phyloP scores from a whole-genome alignment of 2,888 invertebrate genomes.

The Omphaloscelis lunosa region DNA sequence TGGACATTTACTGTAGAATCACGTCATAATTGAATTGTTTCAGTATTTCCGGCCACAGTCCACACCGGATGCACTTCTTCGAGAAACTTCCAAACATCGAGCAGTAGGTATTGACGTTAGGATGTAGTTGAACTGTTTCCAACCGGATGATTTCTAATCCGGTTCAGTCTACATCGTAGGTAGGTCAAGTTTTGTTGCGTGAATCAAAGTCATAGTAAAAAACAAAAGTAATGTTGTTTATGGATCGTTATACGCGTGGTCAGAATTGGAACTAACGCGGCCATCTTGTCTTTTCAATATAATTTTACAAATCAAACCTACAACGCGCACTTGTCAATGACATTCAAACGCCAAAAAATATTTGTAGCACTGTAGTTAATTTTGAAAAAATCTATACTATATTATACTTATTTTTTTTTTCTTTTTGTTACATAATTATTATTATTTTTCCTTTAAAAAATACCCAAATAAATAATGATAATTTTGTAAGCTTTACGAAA shows the following conservation, averaged over 20 bases:
- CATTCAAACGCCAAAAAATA: neutral
- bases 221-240: neutral
- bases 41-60: neutral
- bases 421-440: too few species aligned
- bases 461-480: neutral
- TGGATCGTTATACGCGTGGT: too few species aligned
- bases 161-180: neutral
- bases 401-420: too few species aligned
- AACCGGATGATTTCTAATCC: neutral
- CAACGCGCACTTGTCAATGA: neutral
- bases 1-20: neutral
- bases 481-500: neutral
- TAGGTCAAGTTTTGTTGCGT: neutral
- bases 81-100: slow-evolving; percentile 23
- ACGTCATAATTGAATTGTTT: slow-evolving; percentile 25
- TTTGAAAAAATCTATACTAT: too few species aligned
- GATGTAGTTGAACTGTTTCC: neutral
- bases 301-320: neutral
- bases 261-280: neutral
- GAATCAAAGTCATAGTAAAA: neutral
- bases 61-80: slow-evolving; percentile 21
- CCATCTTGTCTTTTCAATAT: neutral
- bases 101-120: neutral
- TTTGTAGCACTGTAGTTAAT: too few species aligned
- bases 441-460: too few species aligned